Evolutionary conservation across 2,113 vertebrate genomes (phyloP).

Genomic region (Mesoclemmys tuberculata): DNA sequence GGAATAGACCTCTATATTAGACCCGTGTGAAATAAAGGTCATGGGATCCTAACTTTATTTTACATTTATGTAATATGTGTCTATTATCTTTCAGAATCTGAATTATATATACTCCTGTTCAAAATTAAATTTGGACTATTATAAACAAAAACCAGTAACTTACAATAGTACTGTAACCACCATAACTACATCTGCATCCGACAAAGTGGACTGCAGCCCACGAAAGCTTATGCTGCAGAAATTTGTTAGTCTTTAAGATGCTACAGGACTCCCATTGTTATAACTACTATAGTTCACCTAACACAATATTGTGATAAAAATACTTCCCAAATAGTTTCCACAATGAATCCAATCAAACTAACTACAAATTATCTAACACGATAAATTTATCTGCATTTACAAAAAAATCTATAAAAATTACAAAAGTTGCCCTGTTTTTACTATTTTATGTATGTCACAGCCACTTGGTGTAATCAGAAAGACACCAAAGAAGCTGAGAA

Average conservation of each 20-base stretch:
- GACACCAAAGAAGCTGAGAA: neutral
- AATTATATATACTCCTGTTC: neutral
- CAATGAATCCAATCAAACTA: neutral
- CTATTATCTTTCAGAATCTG: neutral
- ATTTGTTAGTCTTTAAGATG: no score
- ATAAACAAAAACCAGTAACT: neutral
- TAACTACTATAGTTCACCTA: no score
- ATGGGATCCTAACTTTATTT: neutral
- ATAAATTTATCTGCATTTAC: neutral
- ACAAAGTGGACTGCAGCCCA: no score
- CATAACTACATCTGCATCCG: no score
- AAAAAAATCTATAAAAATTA: neutral
- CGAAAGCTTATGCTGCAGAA: no score
- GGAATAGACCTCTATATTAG: neutral
- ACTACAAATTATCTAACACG: neutral
- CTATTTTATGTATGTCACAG: neutral
- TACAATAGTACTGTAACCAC: neutral
- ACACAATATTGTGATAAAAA: neutral
- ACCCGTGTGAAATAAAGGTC: neutral
- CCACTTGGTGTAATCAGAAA: neutral
- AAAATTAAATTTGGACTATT: neutral
- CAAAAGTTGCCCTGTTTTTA: neutral
- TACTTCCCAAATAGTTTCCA: neutral
- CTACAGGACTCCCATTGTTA: no score
- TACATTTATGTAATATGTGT: neutral